Conservation (phyloP, 2,888 invertebrate species). For the Patella depressa region DNA sequence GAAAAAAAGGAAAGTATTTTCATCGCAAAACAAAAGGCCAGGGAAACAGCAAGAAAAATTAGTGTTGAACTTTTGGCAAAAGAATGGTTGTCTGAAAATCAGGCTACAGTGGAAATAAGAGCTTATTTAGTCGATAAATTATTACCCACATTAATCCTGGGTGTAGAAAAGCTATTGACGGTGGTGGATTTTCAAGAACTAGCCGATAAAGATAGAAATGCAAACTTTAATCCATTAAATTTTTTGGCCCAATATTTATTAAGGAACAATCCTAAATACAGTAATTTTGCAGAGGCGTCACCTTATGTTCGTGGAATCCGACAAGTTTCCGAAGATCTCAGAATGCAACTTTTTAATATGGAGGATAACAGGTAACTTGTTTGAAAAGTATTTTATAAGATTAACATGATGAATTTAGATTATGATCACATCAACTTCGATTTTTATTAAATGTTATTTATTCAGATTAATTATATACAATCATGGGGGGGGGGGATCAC, state of each 20-base stretch:
- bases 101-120: conserved; percentile 66
- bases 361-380: conserved; percentile 68
- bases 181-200: conserved; percentile 67
- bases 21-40: conserved; percentile 59
- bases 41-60: conserved; percentile 64
- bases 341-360: conserved; percentile 66
- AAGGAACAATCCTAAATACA: conserved; percentile 70
- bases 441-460: too few relatives aligned
- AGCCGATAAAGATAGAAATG: conserved; percentile 58
- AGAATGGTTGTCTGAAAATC: conserved; percentile 66
- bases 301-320: conserved; percentile 69
- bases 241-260: conserved; percentile 70
- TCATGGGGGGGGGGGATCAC: too few relatives aligned
- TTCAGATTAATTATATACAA: too few relatives aligned
- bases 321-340: conserved; percentile 66
- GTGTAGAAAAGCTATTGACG: conserved; percentile 69
- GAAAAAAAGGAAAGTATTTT: conserved; percentile 60
- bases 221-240: conserved; percentile 71
- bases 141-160: conserved; percentile 69
- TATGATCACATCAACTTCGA: too few relatives aligned
- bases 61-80: conserved; percentile 68
- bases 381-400: too few relatives aligned
- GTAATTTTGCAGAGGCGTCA: conserved; percentile 70
- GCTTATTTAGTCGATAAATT: conserved; percentile 69
- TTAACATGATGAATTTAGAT: too few relatives aligned